Evolutionary conservation across 2,113 vertebrate genomes (phyloP), one percentile per base, ranked within the genome.

Genomic region (Gopherus flavomarginatus): DNA sequence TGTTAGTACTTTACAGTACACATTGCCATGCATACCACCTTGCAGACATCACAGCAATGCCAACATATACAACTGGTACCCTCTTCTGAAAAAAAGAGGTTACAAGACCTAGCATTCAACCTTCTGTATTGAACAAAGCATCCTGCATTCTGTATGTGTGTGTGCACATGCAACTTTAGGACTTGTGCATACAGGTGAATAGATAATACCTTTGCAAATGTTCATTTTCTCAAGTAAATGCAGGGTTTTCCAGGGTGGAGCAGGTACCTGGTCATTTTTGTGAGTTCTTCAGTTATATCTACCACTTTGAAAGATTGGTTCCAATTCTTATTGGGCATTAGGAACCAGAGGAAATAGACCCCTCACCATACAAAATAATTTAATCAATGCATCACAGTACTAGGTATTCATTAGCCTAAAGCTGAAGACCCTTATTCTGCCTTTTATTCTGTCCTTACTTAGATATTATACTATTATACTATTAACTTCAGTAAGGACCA

Each of bases 21-120:
- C 88, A 27, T 91, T 92, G 69, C 85, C 69, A 29, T 89, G 16
- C 8, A 6, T 91, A 75, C 80, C 96, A 95, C 53, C 75, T 94
- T 94, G 90, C 79, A 69, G 65, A 69, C 17, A 65, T 95, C 92
- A 88, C 91, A 93, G 95, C 93, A 96, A 91, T 57, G 83, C 95
- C 90, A 96, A 16, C 21, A 26, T 27, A n/a, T 90, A 88, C 81
- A 90, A 88, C 24, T 93, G 85, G 69, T 78, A 59, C 24, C 72
- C 54, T 59, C 52, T 42, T 88, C 69, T 57, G 62, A 38, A 90
- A 94, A 81, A 42, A 81, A 84, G 81, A 54, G 1, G 6, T 90
- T 97, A 94, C 85, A 90, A 1, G 5, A 77, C 7, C n/a, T 88
- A 26, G 29, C 5, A 27, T 90, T 59, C 81, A 83, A 12, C 0